Base-by-base conservation (phyloP, 2,888 invertebrate species). In the Sisyra terminalis region DNA sequence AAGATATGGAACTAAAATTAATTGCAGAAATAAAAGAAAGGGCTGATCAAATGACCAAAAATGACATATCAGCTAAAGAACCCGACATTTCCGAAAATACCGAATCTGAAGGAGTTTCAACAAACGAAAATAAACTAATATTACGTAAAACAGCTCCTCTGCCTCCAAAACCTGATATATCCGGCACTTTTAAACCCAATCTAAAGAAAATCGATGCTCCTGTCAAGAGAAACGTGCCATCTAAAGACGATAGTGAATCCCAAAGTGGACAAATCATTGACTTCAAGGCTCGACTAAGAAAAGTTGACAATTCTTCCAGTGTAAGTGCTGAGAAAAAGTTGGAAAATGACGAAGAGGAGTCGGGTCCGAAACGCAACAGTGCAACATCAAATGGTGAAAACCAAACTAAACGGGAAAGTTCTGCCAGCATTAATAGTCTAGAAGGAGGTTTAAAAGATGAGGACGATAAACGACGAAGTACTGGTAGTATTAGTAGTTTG, bases 401-500 rank as follows among this genome's bases (percentile, higher is more conserved):
- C 43, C 65, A 64, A 40, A 61, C 60, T 44, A 64, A 64, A 50
- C 55, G 64, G 39, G 65, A 68, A 50, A 66, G 63, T 46, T 60
- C 61, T 3, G 61, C 62, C 10, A 47, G 49, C 46, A 30, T 48
- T 13, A 46, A 49, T 45, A 62, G 64, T 51, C 58, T 60, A 0
- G 63, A 63, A 45, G 40, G 48, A 30, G 61, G 61, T 46, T 47
- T 59, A 39, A 61, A 61, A 51, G 55, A 59, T 24, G 75, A 71
- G 7, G 83, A 82, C 40, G 86, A 87, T 57, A 90, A 89, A 59
- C 71, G 90, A 10, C 80, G 86, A 50, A 89, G 89, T 61, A 89
- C 89, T 39, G 90, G 90, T 47, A 88, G 88, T 64, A 92, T 92
- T 55, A 88, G 81, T 59, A 90, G 87, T 61, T 68, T 92, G 53